These are phyloP conservation scores for Spatulosminthurus flaviceps DNA, from an alignment of 2,888 invertebrate genomes.

Conservation along the genomic window DNA sequence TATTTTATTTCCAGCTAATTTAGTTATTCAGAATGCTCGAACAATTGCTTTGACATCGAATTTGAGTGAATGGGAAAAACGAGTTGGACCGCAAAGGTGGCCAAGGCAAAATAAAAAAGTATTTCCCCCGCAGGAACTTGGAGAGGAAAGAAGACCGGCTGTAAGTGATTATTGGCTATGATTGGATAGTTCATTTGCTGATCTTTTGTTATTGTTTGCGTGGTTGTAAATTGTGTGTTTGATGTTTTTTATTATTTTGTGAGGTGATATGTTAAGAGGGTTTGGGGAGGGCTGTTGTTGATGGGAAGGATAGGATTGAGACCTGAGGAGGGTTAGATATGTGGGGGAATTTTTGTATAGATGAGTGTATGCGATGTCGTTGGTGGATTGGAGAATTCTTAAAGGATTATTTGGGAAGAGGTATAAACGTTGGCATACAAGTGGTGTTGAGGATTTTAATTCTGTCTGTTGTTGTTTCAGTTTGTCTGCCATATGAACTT, in stretches of 20 bases:
- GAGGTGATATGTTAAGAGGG: no score
- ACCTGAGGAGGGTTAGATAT: no score
- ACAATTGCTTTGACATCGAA: neutral
- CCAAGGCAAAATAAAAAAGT: conserved; percentile 77
- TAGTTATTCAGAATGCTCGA: neutral
- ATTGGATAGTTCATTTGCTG: neutral
- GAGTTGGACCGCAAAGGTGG: conserved; percentile 67
- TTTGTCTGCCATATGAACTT: conserved; percentile 85
- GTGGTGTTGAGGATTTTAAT: neutral
- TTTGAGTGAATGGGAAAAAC: neutral
- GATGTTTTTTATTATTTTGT: no score
- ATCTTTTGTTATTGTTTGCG: conserved; percentile 4
- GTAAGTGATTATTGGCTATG: conserved; percentile 73
- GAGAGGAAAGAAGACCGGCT: conserved; percentile 82
- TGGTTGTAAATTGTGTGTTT: no score
- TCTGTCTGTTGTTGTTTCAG: conserved; percentile 68
- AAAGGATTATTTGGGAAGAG: no score
- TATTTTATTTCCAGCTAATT: no score
- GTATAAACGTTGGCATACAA: no score
- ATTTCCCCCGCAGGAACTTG: conserved; percentile 79
- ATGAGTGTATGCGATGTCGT: no score
- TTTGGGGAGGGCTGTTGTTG: no score
- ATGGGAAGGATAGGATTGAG: no score
- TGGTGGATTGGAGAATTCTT: no score
- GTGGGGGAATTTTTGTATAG: no score